phyloP scores from a whole-genome alignment of 2,113 vertebrate genomes.

The Eulemur macaco region DNA sequence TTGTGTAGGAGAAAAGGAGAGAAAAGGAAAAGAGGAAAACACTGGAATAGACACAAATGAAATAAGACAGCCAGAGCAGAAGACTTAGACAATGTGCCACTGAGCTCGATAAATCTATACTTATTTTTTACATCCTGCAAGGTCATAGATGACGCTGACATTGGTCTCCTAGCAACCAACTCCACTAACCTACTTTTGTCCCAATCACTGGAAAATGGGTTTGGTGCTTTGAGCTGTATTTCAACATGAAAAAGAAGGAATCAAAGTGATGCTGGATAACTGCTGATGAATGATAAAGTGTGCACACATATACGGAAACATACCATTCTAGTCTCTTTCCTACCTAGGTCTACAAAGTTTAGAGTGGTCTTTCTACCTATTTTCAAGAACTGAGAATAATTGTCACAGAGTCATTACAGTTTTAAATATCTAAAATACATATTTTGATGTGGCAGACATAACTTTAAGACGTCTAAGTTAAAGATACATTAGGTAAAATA shows the following conservation, averaged over 20 bases:
- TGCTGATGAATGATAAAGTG: slow-evolving; percentile 65
- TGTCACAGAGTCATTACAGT: neutral
- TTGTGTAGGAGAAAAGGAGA: slow-evolving; percentile 42
- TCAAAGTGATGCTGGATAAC: slow-evolving; percentile 78
- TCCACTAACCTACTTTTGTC: slow-evolving; percentile 90
- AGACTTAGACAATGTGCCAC: slow-evolving; percentile 83
- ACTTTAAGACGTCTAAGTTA: neutral
- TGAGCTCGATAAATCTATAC: slow-evolving; percentile 89
- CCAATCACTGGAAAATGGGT: slow-evolving; percentile 87
- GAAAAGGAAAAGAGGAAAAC: slow-evolving; percentile 46
- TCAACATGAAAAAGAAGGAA: slow-evolving; percentile 83
- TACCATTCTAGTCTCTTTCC: slow-evolving; percentile 46
- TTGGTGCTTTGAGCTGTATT: slow-evolving; percentile 85
- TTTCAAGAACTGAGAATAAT: neutral
- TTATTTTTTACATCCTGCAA: slow-evolving; percentile 86
- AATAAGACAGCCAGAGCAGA: slow-evolving; percentile 81
- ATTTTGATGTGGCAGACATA: neutral
- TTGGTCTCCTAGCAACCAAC: slow-evolving; percentile 89
- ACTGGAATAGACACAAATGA: slow-evolving; percentile 80
- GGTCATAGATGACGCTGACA: slow-evolving; percentile 88
- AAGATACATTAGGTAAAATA: neutral
- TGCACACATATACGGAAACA: slow-evolving; percentile 3
- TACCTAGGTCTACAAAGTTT: neutral
- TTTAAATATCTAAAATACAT: neutral
- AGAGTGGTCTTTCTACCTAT: neutral